Base-by-base conservation (phyloP, 2,113 vertebrate genomes). In the Bufo bufo region DNA sequence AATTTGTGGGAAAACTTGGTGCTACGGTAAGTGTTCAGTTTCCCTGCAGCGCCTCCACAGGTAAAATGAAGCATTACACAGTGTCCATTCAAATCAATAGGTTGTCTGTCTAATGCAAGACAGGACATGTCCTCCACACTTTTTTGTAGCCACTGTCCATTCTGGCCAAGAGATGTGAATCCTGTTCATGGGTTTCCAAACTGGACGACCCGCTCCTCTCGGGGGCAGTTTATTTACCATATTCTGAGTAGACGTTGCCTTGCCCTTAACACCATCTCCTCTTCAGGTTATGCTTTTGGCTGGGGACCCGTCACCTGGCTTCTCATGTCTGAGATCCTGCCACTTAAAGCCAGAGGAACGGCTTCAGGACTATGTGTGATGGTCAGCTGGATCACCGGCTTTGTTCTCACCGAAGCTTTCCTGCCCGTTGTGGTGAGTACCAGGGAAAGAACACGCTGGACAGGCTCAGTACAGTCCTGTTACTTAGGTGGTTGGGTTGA, bases 261-360 rank as follows among this genome's bases (percentile, higher is more conserved):
- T 50, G 8, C 3, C 17, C 33, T 9, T 75, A 75, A 50, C 17
- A 75, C 47, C 13, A 50, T 69, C 1, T 66, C 58, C 87, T 87
- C 23, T 81, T 3, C 92, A 99, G 98, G 98, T 50, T 99, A 99
- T 0, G 97, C 98, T 90, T 94, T 99, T 95, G 98, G 98, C 91
- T 99, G 98, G 98, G 98, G 98, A 2, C 98, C 98, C 72, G 97
- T 99, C 93, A 98, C 98, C 0, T 99, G 98, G 98, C 91, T 99
- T 87, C 95, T 99, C 91, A 99, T 99, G 98, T 97, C 97, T 0
- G 98, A 99, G 93, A 96, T 99, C 80, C 91, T 99, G 89, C 98
- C 98, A 0, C 93, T 98, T 90, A 96, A 93, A 13, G 95, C 97
- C 2, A 94, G 98, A 0, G 98, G 98, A 0, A 90, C 94, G 77